Evolutionary conservation across 2,113 vertebrate species (phyloP), one percentile per base, ranked within the genome.

Genomic region (Pantherophis guttatus): DNA sequence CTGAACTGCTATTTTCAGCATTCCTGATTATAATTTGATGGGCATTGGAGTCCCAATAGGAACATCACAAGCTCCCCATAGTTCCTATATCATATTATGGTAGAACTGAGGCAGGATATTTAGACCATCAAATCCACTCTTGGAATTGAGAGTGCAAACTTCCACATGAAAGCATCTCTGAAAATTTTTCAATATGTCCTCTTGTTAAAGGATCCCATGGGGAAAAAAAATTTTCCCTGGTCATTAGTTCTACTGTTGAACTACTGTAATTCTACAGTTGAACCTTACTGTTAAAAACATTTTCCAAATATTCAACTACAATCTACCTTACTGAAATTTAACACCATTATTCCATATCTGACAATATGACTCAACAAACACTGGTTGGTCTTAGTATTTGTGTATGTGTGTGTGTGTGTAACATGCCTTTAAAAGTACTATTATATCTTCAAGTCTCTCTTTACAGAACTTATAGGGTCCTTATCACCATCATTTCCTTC

Each of bases 211-310:
- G 33, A 39, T 75, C 1, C 70, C 70, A 8, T 39, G 70, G 62
- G 62, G 12, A 1, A 8, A 1, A 2, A 0, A n/a, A 5, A 75
- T 3, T 33, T 39, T 3, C 70, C 17, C 17, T 39, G 17, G 1
- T 81, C 33, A 81, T 81, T 39, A 39, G 33, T 81, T 81, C 6
- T 81, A 0, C 7, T 39, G 15, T 21, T 81, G 33, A 81, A 39
- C 17, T 75, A 33, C n/a, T 81, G 5, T 81, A 81, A 39, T 75
- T 75, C n/a, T 75, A 17, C n/a, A 17, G 12, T 81, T 81, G 33
- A 81, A 33, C 5, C 6, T 75, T 75, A 19, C 33, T 39, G 2
- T 81, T 81, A 44, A 81, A 44, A 2, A 81, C 75, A 9, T 44
- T 44, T 81, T 9, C 33, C 33, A 44, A 81, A 81, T 39, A 81